Conservation (phyloP, 37 sponge, comb jelly and placozoan species). For the Crambe crambe region DNA sequence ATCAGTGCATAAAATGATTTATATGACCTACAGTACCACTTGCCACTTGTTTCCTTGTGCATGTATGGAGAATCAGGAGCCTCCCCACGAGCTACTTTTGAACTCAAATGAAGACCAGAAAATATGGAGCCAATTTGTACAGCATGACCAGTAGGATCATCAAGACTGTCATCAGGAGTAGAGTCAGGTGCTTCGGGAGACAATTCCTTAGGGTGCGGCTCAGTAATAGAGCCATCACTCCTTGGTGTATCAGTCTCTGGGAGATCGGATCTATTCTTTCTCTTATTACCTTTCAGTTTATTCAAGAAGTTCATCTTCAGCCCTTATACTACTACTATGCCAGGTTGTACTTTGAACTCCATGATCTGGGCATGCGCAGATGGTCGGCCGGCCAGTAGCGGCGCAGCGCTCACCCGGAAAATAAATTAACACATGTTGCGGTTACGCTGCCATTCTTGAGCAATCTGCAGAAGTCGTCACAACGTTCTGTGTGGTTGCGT, state of each 20-base stretch:
- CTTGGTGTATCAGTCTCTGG: too few relatives aligned
- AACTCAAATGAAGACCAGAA: conserved; percentile 15
- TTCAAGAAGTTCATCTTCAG: not conserved
- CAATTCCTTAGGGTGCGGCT: not conserved
- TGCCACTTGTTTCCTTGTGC: not conserved
- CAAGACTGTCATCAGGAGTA: not conserved
- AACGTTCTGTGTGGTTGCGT: not conserved
- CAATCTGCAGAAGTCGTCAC: not conserved
- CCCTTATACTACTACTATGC: not conserved
- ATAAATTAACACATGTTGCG: not conserved
- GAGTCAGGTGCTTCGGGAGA: not conserved
- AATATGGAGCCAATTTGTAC: conserved; percentile 25
- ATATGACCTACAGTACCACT: not conserved
- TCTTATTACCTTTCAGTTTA: not conserved
- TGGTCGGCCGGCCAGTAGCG: not conserved
- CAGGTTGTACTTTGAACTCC: not conserved
- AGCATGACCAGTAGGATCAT: not conserved
- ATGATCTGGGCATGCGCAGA: not conserved
- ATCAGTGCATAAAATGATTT: too few relatives aligned
- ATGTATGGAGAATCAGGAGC: conserved; percentile 14
- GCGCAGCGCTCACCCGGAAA: not conserved
- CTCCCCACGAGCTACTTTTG: conserved; percentile 4
- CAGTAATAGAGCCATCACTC: not conserved
- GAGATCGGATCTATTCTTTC: not conserved
- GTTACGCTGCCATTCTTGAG: not conserved